These are phyloP conservation scores for Pontoporia blainvillei DNA, from an alignment of 2,113 vertebrate species.

Conservation along the genomic window DNA sequence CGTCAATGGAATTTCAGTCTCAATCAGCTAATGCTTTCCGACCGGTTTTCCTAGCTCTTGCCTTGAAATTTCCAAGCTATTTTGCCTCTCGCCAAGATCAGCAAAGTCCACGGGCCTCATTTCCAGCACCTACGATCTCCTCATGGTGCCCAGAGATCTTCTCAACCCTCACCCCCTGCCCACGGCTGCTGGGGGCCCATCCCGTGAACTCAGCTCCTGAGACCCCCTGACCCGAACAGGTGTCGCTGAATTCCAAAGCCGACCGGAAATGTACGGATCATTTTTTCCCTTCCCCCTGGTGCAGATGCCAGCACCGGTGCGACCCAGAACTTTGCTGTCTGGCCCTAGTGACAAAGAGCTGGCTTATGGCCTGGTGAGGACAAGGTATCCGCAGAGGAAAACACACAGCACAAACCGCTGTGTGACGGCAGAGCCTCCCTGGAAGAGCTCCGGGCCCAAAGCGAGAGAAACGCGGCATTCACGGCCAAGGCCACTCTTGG, in stretches of 20 bases:
- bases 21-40: not conserved
- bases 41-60: not conserved
- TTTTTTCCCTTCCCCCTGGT: conserved; percentile 39
- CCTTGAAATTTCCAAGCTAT: not conserved
- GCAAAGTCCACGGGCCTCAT: not conserved
- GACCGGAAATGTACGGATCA: conserved; percentile 23
- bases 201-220: not conserved
- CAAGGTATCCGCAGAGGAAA: not conserved
- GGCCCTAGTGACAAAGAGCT: not conserved
- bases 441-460: rapidly evolving
- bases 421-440: not conserved
- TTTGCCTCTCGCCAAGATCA: not conserved
- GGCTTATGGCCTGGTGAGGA: not conserved
- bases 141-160: not conserved
- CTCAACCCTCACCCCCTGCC: not conserved
- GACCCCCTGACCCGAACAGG: not conserved
- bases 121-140: not conserved
- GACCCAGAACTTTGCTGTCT: not conserved
- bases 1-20: rapidly evolving
- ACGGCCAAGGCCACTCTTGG: rapidly evolving
- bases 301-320: not conserved
- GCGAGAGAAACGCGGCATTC: rapidly evolving
- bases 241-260: not conserved
- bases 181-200: not conserved
- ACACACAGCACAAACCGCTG: not conserved